Conservation (phyloP, 1,140 invertebrate species). For the Euwallacea similis region DNA sequence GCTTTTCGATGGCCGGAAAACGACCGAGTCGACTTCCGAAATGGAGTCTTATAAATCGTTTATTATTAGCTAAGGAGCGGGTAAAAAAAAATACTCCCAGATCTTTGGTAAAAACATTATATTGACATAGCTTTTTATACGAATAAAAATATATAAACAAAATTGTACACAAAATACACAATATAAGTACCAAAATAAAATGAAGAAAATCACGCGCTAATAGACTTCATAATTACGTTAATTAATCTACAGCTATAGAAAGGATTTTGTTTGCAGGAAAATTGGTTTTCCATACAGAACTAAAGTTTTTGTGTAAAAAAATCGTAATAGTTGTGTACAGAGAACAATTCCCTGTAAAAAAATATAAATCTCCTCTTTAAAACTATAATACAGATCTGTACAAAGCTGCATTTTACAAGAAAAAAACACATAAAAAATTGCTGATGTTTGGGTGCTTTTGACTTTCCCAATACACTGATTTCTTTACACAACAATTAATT, state of each 20-base stretch:
- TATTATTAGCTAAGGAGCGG: too few relatives aligned
- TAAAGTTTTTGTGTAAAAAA: not conserved
- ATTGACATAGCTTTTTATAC: conserved; percentile 37
- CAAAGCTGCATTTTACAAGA: conserved; percentile 19
- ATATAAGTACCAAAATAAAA: conserved; percentile 31
- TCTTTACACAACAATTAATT: too few relatives aligned
- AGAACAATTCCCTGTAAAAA: conserved; percentile 3
- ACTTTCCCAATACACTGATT: too few relatives aligned
- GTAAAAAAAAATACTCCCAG: not conserved
- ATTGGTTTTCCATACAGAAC: not conserved
- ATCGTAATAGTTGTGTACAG: not conserved
- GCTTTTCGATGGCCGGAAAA: conserved; percentile 2
- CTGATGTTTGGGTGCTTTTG: not conserved
- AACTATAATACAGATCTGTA: conserved; percentile 32
- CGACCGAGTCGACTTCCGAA: conserved; percentile 1
- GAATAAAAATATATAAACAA: conserved; percentile 36
- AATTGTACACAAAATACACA: conserved; percentile 36
- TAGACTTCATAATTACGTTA: not conserved
- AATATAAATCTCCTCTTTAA: conserved; percentile 4
- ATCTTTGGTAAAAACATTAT: conserved; percentile 38
- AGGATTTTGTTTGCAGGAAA: conserved; percentile 3
- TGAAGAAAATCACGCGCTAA: conserved; percentile 31
- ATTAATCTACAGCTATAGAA: conserved; percentile 24
- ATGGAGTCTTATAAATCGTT: not conserved
- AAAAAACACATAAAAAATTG: not conserved